phyloP scores from a whole-genome alignment of 2,888 invertebrate genomes.

The Paralinhomoeus sp. region DNA sequence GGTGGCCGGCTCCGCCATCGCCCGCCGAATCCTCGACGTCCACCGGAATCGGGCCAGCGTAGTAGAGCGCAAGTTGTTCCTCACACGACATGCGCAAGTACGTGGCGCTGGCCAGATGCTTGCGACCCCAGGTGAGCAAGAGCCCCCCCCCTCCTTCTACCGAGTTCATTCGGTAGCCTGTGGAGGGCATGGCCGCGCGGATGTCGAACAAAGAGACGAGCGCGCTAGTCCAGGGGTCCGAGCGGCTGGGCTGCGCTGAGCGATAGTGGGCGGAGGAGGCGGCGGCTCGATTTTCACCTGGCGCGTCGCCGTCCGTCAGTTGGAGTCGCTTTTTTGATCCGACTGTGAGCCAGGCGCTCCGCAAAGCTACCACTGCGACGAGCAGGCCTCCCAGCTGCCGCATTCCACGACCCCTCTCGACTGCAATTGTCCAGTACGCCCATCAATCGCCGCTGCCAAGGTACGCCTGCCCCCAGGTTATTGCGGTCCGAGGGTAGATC shows the following conservation, averaged over 20 bases:
- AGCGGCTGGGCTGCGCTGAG: slow-evolving; percentile 59
- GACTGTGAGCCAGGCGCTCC: slow-evolving; percentile 86
- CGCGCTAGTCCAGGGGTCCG: slow-evolving; percentile 66
- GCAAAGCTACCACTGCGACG: slow-evolving; percentile 79
- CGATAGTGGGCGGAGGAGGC: slow-evolving; percentile 42
- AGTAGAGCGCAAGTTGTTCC: slow-evolving; percentile 50
- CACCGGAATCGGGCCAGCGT: slow-evolving; percentile 42
- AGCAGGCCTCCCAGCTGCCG: too few relatives aligned
- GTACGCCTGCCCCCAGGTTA: too few relatives aligned
- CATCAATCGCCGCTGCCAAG: too few relatives aligned
- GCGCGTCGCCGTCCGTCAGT: slow-evolving; percentile 85
- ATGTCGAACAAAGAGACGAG: slow-evolving; percentile 49
- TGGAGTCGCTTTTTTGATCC: slow-evolving; percentile 81
- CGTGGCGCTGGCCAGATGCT: slow-evolving; percentile 82
- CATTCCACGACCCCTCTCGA: too few relatives aligned
- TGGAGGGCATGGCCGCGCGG: slow-evolving; percentile 17
- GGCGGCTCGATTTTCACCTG: slow-evolving; percentile 50
- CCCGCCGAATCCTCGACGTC: slow-evolving; percentile 74
- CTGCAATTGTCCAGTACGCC: too few relatives aligned
- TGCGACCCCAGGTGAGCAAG: slow-evolving; percentile 55
- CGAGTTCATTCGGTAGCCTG: too few relatives aligned
- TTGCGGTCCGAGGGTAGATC: too few relatives aligned
- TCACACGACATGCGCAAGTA: slow-evolving; percentile 75
- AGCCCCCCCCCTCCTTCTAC: too few relatives aligned
- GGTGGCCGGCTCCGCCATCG: slow-evolving; percentile 84